These are phyloP conservation scores for Agrotis segetum DNA, from an alignment of 2,888 invertebrate genomes.

Conservation along the genomic window DNA sequence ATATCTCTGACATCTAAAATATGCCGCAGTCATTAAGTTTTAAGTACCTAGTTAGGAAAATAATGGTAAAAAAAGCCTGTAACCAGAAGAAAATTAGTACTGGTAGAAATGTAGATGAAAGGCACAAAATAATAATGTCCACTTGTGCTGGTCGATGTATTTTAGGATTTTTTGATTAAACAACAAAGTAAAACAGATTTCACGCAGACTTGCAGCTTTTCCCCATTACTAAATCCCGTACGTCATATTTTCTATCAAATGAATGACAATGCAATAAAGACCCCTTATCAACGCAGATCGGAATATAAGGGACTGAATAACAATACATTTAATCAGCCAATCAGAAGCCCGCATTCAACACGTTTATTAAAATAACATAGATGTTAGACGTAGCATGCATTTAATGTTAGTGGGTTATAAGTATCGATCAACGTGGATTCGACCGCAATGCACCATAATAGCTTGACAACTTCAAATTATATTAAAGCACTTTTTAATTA, in stretches of 20 bases:
- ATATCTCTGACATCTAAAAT: not conserved
- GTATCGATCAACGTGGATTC: constrained; percentile 43
- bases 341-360: constrained; percentile 39
- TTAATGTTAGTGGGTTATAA: constrained; percentile 36
- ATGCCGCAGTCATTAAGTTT: not conserved
- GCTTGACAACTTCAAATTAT: constrained; percentile 38
- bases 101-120: too few species aligned
- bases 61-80: not conserved
- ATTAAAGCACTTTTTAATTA: constrained; percentile 34
- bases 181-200: not conserved
- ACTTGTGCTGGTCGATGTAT: not conserved
- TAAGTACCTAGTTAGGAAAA: not conserved
- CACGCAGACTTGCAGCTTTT: not conserved
- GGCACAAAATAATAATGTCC: not conserved
- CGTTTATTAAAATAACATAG: constrained; percentile 48
- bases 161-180: not conserved
- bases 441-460: constrained; percentile 60
- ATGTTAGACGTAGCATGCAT: constrained; percentile 14
- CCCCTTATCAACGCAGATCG: constrained; percentile 3
- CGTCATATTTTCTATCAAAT: constrained; percentile 10
- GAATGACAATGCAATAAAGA: constrained; percentile 27
- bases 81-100: not conserved
- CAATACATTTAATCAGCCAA: constrained; percentile 17
- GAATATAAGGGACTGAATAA: not conserved
- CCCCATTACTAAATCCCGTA: not conserved